Conservation (phyloP, 2,113 vertebrate genomes). For the Alethe castanea region DNA sequence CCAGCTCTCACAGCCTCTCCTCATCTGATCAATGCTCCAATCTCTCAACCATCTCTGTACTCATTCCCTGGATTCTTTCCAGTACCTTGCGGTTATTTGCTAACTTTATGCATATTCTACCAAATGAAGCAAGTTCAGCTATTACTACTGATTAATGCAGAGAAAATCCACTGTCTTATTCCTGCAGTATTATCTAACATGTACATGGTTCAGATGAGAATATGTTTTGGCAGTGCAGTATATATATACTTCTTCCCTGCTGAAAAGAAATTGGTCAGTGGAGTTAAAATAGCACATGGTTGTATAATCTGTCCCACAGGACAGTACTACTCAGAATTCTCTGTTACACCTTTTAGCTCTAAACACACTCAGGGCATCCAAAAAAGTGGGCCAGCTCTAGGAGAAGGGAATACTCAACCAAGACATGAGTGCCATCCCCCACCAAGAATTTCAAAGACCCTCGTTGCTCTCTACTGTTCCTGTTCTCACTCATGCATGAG, state of each 20-base stretch:
- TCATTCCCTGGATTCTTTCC: not conserved
- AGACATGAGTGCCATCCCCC: not conserved
- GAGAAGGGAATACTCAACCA: not conserved
- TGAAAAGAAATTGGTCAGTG: not conserved
- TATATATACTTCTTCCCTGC: not conserved
- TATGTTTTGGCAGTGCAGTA: not conserved
- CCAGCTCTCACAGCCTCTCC: not conserved
- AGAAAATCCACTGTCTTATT: not conserved
- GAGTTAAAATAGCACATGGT: not conserved
- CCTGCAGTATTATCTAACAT: not conserved
- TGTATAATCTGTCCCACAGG: not conserved
- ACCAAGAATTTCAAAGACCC: not conserved
- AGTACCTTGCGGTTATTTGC: not conserved
- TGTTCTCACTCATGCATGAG: not conserved
- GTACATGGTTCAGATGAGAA: not conserved
- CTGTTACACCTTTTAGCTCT: not conserved
- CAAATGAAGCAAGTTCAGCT: not conserved
- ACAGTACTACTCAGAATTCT: not conserved
- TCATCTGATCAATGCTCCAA: not conserved
- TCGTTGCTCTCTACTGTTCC: not conserved
- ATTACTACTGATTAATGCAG: not conserved
- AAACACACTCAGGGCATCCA: not conserved
- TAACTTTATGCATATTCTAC: not conserved
- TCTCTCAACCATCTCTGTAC: not conserved
- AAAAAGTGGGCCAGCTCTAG: not conserved